A percentile compares a stretch with the other conserved stretches of the same genome.
These are phyloP conservation scores for Homarus americanus DNA, from an alignment of 1,140 invertebrate genomes.

Conservation along the genomic window DNA sequence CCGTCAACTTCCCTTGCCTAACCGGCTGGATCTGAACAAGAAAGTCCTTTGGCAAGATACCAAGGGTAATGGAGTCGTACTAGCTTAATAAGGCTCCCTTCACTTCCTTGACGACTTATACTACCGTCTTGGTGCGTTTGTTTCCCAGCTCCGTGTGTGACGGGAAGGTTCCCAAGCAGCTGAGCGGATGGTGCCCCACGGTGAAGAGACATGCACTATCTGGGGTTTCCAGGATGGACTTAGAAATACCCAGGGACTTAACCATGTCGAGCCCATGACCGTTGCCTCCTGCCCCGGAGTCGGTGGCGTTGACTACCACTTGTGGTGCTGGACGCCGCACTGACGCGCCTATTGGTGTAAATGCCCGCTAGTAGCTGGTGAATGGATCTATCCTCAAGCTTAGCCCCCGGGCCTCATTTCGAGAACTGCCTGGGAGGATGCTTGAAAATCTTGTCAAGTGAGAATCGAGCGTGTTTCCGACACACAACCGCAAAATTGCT, in stretches of 20 bases:
- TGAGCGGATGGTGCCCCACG: neutral
- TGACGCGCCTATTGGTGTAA: neutral
- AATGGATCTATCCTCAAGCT: neutral
- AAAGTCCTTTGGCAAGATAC: constrained; percentile 5
- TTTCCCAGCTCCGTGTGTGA: too few relatives aligned
- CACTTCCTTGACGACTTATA: constrained; percentile 1
- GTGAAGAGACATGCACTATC: neutral
- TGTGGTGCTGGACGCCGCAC: neutral
- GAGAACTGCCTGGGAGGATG: neutral
- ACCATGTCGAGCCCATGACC: too few relatives aligned
- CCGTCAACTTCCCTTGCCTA: too few relatives aligned
- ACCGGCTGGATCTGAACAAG: too few relatives aligned
- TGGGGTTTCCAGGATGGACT: neutral
- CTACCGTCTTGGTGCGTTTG: neutral
- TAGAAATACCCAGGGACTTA: constrained; percentile 1
- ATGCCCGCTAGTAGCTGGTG: neutral
- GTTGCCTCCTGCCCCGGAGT: constrained; percentile 18
- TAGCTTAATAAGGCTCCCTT: neutral
- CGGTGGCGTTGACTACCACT: neutral
- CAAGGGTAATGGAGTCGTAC: constrained; percentile 9
- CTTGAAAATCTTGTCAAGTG: neutral
- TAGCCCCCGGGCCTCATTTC: neutral
- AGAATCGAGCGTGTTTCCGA: neutral
- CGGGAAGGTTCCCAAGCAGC: neutral
- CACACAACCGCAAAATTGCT: constrained; percentile 27